Evolutionary conservation across 1,140 invertebrate species (phyloP).

Genomic region (Drosophila lini): DNA sequence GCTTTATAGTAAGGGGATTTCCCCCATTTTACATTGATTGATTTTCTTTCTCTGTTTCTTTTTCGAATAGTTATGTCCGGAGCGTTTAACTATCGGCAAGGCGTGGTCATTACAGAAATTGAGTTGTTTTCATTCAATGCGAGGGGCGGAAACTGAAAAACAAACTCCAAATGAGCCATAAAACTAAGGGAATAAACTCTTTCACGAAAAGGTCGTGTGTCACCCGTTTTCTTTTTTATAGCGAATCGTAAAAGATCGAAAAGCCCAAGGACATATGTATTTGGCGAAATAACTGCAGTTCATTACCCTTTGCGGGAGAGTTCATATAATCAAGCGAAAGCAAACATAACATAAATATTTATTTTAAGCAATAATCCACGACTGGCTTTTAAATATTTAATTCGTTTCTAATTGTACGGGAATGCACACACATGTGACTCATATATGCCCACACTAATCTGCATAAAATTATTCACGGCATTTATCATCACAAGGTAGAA

Average conservation of each 20-base stretch:
- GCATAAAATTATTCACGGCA: conserved; percentile 50
- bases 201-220: conserved; percentile 11
- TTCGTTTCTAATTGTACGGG: conserved; percentile 73
- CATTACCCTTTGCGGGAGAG: not conserved
- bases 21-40: conserved; percentile 61
- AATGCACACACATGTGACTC: conserved; percentile 32
- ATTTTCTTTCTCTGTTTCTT: conserved; percentile 39
- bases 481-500: conserved; percentile 54
- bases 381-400: conserved; percentile 70
- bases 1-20: conserved; percentile 21
- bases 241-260: conserved; percentile 15
- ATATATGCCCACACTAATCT: conserved; percentile 2
- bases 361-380: conserved; percentile 34
- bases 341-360: conserved; percentile 32
- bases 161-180: conserved; percentile 33
- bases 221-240: conserved; percentile 17
- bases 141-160: conserved; percentile 32
- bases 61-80: conserved; percentile 26
- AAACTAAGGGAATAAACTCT: conserved; percentile 26
- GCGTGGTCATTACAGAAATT: conserved; percentile 28
- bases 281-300: conserved; percentile 7
- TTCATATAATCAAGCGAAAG: conserved; percentile 6
- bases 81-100: conserved; percentile 42
- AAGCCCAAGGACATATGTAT: conserved; percentile 9
- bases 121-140: conserved; percentile 40